These are phyloP conservation scores for Misgurnus mizolepis DNA, from an alignment of 2,113 vertebrate species.

Conservation along the genomic window DNA sequence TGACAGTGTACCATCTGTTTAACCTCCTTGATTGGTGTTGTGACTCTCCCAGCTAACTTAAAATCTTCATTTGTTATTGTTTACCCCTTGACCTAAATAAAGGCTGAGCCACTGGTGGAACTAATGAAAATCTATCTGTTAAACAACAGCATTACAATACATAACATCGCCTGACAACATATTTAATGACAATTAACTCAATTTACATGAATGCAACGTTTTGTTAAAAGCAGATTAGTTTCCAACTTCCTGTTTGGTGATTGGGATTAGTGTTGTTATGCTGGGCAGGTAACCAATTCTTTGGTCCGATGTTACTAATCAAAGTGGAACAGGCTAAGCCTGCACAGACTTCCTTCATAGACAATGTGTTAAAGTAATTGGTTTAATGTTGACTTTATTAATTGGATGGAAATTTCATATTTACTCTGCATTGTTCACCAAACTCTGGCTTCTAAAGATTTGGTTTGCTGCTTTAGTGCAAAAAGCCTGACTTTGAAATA, in stretches of 20 bases:
- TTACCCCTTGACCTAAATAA: neutral
- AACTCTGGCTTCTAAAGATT: slow-evolving; percentile 2
- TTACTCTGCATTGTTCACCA: slow-evolving; percentile 6
- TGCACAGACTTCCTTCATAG: slow-evolving; percentile 13
- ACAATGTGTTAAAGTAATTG: neutral
- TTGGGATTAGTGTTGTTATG: neutral
- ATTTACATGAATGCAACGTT: neutral
- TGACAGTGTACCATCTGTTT: neutral
- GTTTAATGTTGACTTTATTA: slow-evolving; percentile 25
- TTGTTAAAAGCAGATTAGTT: neutral
- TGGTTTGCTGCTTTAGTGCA: neutral
- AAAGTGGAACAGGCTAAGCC: neutral
- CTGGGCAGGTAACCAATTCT: neutral
- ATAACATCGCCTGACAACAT: neutral
- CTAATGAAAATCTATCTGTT: neutral
- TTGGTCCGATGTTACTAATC: neutral
- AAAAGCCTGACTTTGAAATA: slow-evolving; percentile 8
- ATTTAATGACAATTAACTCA: neutral
- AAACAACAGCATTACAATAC: neutral
- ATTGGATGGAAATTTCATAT: slow-evolving; percentile 17
- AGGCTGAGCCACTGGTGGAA: neutral
- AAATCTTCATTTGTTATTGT: neutral
- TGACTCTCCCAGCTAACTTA: neutral
- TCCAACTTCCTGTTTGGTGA: neutral
- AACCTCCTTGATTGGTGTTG: neutral